Evolutionary conservation across 1,140 invertebrate species (phyloP).

Genomic region (Onthophagus taurus): DNA sequence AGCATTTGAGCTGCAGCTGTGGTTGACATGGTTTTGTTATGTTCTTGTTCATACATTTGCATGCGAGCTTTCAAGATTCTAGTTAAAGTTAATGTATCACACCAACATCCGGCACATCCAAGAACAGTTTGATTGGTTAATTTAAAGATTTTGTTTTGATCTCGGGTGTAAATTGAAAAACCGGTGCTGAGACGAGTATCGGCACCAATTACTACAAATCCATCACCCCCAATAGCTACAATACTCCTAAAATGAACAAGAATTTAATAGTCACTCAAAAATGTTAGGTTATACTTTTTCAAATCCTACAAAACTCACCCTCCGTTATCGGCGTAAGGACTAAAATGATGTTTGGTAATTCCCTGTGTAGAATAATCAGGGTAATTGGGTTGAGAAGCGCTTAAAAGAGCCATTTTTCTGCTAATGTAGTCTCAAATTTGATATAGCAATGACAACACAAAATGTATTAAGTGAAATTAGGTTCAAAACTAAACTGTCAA

Average conservation of each 20-base stretch:
- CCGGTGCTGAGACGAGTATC: conserved; percentile 91
- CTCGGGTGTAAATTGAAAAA: conserved; percentile 79
- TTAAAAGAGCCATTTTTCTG: too few species aligned
- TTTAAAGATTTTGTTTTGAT: conserved; percentile 76
- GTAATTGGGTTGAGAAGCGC: conserved; percentile 35
- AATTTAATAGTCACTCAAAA: conserved; percentile 14
- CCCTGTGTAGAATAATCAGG: conserved; percentile 54
- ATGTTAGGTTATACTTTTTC: conserved; percentile 3
- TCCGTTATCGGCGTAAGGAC: conserved; percentile 68
- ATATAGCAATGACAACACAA: too few species aligned
- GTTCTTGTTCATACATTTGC: conserved; percentile 93
- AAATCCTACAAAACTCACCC: conserved; percentile 51
- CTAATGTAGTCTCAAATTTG: too few species aligned
- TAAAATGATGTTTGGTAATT: conserved; percentile 53
- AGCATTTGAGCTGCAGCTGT: conserved; percentile 90
- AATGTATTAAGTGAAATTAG: too few species aligned
- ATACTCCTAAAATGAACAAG: conserved; percentile 52
- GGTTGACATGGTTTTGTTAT: conserved; percentile 88
- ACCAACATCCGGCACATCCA: conserved; percentile 91
- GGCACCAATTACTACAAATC: conserved; percentile 55
- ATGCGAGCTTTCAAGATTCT: conserved; percentile 77
- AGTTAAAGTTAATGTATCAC: conserved; percentile 90
- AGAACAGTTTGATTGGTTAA: conserved; percentile 77
- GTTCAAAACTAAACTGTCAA: too few species aligned
- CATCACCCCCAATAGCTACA: conserved; percentile 80